Base-by-base conservation (phyloP, 2,888 invertebrate species). In the Neoascia interrupta region DNA sequence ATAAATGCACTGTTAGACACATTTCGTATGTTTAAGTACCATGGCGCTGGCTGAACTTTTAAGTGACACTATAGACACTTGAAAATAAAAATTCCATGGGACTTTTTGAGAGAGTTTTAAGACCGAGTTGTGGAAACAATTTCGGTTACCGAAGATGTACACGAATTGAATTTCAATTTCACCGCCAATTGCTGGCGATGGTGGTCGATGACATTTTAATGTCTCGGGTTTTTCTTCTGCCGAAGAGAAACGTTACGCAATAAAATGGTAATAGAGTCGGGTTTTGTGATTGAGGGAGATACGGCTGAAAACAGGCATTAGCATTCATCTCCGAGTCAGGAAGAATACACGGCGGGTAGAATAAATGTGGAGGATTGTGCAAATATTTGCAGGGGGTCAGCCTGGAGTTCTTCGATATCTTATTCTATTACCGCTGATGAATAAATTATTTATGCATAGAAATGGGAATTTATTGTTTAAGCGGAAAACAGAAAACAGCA, bases 131-230 rank as follows among this genome's bases (percentile, higher is more conserved):
- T 26, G 11, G 19, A 13, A 21, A 51, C 63, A 49, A 39, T 63
- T 69, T 58, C 18, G 31, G 39, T 56, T 56, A 47, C 47, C 53
- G 39, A 34, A 60, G 47, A 60, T 60, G 36, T 36, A 54, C 76
- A 66, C 58, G 58, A 3, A 36, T 47, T 47, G 76, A 72, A 79
- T 79, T 51, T 49, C 34, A 72, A 76, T 72, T 47, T 11, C 11
- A 18, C n/a, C 26, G 26, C 26, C 41, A 56, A 54, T 39, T 54
- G 26, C 31, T 49, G n/a, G 15, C 19, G 26, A 18, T 61, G 60
- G 45, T 47, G 64, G 68, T 58, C 68, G 68, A 58, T 60, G 68
- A 69, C 68, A 69, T 69, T 39, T 56, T 31, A 68, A 68, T 68
- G 47, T 31, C n/a, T n/a, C 43, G 53, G 43, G 34, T 45, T 45